Conservation (phyloP, 1,140 invertebrate genomes). For the Leguminivora glycinivorella region DNA sequence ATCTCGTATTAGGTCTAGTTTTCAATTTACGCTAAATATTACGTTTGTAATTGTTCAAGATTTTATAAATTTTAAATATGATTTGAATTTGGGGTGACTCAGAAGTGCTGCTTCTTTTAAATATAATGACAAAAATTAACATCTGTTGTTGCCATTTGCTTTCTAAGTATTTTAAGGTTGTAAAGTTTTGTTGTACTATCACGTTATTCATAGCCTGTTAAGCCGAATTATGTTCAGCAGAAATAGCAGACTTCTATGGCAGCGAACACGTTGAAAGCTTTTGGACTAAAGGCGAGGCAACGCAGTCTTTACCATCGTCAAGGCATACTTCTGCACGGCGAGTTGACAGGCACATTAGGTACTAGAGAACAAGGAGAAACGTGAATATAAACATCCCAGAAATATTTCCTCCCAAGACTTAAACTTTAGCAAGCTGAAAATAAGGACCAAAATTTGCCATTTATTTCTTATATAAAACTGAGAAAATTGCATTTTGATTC, state of each 20-base stretch:
- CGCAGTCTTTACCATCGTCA: conserved; percentile 3
- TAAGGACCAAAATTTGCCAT: neutral
- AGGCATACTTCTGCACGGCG: neutral
- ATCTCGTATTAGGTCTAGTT: neutral
- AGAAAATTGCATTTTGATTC: conserved; percentile 5
- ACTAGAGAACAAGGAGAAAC: conserved; percentile 12
- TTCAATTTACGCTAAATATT: neutral
- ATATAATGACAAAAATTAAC: too few species aligned
- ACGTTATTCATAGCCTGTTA: neutral
- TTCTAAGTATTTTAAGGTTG: too few species aligned
- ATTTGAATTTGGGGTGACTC: neutral
- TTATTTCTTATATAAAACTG: neutral
- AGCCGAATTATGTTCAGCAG: neutral
- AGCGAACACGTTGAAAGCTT: conserved; percentile 17
- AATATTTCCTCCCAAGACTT: neutral
- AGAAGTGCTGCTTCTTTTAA: too few species aligned
- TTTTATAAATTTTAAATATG: neutral
- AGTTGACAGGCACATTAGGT: conserved; percentile 4
- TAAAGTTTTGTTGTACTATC: neutral
- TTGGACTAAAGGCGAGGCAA: conserved; percentile 2
- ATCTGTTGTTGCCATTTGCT: too few species aligned
- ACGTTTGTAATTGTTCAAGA: neutral
- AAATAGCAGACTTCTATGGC: neutral
- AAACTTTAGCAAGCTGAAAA: neutral
- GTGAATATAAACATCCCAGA: conserved; percentile 14